Base-by-base conservation (phyloP, 2,113 vertebrate genomes). In the Toxotes jaculatrix region DNA sequence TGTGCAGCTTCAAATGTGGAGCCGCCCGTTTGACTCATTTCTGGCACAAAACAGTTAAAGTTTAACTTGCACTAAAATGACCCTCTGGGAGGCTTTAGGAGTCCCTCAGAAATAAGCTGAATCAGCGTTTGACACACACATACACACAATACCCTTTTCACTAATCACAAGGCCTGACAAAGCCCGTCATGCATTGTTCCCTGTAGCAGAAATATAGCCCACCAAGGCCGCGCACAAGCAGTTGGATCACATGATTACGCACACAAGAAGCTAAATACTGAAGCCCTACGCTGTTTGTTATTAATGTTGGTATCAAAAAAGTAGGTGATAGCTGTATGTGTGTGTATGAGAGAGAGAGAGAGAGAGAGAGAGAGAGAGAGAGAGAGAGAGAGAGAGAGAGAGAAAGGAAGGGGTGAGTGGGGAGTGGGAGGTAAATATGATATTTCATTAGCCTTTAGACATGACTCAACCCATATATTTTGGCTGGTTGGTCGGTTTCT, bases 31-130 rank as follows among this genome's bases (percentile, higher is more conserved):
- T 45, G 85, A 83, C 91, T 91, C 88, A 86, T 60, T 77, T 83
- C 92, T 91, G 88, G 66, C 87, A 94, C 94, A 95, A 93, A 90
- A 92, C 87, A 96, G 98, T 99, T 99, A 99, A 99, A 97, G 92
- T 97, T 92, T 99, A 99, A 99, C 98, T 94, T 93, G 89, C 71
- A 83, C 92, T 89, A 94, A 97, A 96, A 97, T 96, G 94, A 88
- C 88, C 92, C 94, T 96, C 94, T 93, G 95, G 97, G 96, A 82
- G 89, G 86, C 89, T 90, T 85, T 82, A 77, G 76, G 85, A 95
- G 88, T 94, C 95, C 83, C 94, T 95, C 94, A 96, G 95, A 92
- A 92, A 94, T 86, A 80, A 88, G 93, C 93, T 92, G 91, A 93
- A 94, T 96, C 95, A 95, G 95, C 95, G 88, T 87, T 92, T 93